These are phyloP conservation scores for Peromyscus eremicus DNA, from an alignment of 2,797 vertebrate species.

Conservation along the genomic window DNA sequence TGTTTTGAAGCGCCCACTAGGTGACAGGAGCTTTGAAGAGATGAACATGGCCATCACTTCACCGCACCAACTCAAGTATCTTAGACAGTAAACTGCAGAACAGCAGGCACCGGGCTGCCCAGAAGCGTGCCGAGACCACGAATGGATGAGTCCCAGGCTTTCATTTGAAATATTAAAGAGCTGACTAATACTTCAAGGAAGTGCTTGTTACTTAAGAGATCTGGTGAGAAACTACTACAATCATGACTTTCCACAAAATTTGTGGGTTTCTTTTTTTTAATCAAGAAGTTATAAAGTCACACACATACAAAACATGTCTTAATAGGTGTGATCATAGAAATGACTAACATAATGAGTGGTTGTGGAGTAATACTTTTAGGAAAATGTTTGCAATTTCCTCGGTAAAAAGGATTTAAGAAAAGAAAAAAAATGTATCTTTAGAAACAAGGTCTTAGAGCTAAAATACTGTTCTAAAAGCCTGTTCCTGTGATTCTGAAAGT, in stretches of 20 bases:
- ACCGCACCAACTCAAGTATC: background rate
- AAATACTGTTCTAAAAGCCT: too few species aligned
- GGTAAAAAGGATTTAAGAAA: conserved; percentile 43
- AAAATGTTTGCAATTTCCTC: conserved; percentile 9
- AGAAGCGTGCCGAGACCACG: background rate
- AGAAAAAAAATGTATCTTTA: conserved; percentile 48
- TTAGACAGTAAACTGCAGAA: conserved; percentile 4
- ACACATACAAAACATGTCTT: background rate
- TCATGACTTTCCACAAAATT: background rate
- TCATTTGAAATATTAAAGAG: conserved; percentile 42
- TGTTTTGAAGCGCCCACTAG: background rate
- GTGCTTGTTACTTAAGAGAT: background rate
- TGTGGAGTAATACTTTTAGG: conserved; percentile 17
- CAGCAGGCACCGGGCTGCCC: background rate
- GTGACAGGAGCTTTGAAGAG: background rate
- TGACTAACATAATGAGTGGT: background rate
- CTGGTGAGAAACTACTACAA: background rate
- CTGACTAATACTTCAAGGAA: conserved; percentile 9
- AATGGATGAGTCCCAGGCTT: background rate
- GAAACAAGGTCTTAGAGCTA: conserved; percentile 11
- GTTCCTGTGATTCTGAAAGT: conserved; percentile 3
- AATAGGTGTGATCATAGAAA: conserved; percentile 4
- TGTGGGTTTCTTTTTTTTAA: background rate
- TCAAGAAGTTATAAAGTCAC: conserved; percentile 18
- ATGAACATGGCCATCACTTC: conserved; percentile 3